Percentiles rank a stretch among this genome's conserved stretches.
These are phyloP conservation scores for Saccopteryx bilineata DNA, from an alignment of 2,113 vertebrate species.

Conservation along the genomic window DNA sequence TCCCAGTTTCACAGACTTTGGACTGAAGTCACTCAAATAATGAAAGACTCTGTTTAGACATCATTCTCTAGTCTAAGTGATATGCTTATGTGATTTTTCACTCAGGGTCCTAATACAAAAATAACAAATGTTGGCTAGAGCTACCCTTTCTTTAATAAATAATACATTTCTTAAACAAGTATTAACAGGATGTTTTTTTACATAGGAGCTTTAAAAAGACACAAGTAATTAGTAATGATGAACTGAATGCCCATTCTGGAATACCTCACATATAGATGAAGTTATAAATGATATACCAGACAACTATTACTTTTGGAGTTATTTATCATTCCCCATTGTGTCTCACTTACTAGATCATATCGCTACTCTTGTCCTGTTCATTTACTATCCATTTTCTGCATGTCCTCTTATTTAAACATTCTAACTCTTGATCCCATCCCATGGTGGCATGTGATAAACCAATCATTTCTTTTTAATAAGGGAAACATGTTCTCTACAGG, in stretches of 20 bases:
- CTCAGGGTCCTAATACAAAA: neutral
- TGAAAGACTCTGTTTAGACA: neutral
- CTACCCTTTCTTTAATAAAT: constrained; percentile 12
- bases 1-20: neutral
- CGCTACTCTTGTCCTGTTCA: neutral
- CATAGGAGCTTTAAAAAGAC: constrained; percentile 24
- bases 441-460: neutral
- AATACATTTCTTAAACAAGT: constrained; percentile 31
- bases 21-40: neutral
- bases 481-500: neutral
- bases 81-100: constrained; percentile 44
- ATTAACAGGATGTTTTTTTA: neutral
- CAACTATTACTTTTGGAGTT: neutral
- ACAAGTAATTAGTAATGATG: neutral
- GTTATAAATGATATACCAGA: neutral
- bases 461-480: neutral
- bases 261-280: neutral
- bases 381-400: neutral
- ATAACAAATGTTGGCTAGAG: neutral
- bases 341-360: neutral
- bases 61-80: neutral
- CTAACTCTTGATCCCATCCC: neutral
- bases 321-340: neutral
- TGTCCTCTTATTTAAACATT: neutral
- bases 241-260: neutral